Conservation (phyloP, 2,797 vertebrate genomes). For the Enteromius trimaculatus region DNA sequence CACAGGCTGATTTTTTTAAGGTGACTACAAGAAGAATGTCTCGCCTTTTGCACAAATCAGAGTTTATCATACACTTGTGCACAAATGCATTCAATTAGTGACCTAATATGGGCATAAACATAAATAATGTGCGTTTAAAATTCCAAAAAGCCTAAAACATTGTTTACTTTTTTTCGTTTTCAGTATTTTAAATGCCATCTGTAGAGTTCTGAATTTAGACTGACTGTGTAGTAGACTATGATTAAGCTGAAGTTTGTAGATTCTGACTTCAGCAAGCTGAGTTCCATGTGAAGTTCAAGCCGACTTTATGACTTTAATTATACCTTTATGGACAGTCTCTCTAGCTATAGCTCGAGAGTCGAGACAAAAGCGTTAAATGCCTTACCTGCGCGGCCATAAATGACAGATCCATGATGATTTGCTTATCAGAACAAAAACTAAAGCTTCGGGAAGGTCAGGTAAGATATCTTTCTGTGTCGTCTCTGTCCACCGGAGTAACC, state of each 20-base stretch:
- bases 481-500: constrained; percentile 20
- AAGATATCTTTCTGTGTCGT: neutral
- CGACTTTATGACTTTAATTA: neutral
- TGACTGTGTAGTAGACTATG: neutral
- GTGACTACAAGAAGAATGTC: neutral
- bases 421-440: constrained; percentile 28
- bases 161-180: no score
- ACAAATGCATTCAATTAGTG: neutral
- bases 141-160: no score
- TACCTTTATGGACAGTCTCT: neutral
- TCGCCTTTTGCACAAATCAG: neutral
- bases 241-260: neutral
- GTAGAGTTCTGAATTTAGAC: neutral
- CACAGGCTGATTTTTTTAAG: neutral
- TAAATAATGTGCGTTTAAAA: neutral
- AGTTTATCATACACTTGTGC: neutral
- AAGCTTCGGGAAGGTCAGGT: neutral
- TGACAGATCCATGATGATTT: constrained; percentile 83
- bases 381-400: constrained; percentile 88
- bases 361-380: neutral
- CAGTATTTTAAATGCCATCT: neutral
- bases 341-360: neutral
- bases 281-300: neutral
- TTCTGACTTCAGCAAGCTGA: neutral
- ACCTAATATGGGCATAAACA: neutral